These are phyloP conservation scores for Eristalis pertinax DNA, from an alignment of 2,888 invertebrate species.

Conservation along the genomic window DNA sequence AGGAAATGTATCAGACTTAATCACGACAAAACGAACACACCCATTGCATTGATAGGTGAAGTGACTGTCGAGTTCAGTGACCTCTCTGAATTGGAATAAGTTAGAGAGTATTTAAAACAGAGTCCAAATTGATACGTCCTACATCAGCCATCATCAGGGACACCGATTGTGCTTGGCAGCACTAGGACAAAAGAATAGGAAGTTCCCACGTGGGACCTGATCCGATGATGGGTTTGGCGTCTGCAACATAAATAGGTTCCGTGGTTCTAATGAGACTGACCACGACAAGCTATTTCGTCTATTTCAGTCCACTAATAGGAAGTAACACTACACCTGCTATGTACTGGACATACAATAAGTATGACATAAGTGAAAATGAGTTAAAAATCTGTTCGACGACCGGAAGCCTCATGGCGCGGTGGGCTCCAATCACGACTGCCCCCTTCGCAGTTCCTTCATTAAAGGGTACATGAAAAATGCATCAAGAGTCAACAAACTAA, in stretches of 20 bases:
- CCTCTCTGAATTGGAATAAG: too few relatives aligned
- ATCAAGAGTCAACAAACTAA: constrained; percentile 39
- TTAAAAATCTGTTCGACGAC: not conserved
- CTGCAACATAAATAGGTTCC: not conserved
- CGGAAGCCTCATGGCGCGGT: not conserved
- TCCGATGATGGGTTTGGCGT: not conserved
- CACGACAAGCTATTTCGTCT: not conserved
- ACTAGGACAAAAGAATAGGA: too few relatives aligned
- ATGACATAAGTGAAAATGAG: too few relatives aligned
- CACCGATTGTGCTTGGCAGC: too few relatives aligned
- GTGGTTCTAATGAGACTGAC: not conserved
- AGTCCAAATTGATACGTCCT: too few relatives aligned
- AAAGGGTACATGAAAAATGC: constrained; percentile 33
- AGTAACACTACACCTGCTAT: not conserved
- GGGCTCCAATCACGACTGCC: constrained; percentile 1
- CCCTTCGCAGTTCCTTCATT: not conserved
- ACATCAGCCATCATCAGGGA: too few relatives aligned
- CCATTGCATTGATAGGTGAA: too few relatives aligned
- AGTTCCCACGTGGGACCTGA: not conserved
- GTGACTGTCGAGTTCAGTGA: too few relatives aligned
- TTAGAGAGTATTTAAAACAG: too few relatives aligned
- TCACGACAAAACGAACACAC: too few relatives aligned
- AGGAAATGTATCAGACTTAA: too few relatives aligned
- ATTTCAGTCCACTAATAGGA: not conserved
- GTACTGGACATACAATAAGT: not conserved